Conservation (phyloP, 2,888 invertebrate genomes). For the Cheilosia vernalis region DNA sequence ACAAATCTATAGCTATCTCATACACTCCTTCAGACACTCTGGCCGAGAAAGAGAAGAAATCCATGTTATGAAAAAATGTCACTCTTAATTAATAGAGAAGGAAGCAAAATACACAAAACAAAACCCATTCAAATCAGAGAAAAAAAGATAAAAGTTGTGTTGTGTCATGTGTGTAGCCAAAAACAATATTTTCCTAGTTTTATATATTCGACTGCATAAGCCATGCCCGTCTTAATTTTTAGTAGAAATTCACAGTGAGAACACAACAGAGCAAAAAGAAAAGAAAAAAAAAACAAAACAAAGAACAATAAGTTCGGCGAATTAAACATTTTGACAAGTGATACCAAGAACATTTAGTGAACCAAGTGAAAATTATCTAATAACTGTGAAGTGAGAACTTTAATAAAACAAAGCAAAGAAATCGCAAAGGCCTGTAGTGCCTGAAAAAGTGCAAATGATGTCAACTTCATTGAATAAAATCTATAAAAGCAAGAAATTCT, state of each 20-base stretch:
- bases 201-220: constrained; percentile 56
- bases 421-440: constrained; percentile 36
- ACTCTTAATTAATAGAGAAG: neutral
- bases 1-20: constrained; percentile 10
- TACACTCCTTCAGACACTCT: neutral
- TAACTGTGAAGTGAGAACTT: constrained; percentile 7
- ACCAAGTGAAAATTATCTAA: constrained; percentile 30
- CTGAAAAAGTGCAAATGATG: constrained; percentile 53
- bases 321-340: constrained; percentile 33
- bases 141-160: constrained; percentile 1
- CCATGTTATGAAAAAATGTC: too few species aligned
- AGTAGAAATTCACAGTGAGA: constrained; percentile 60
- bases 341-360: constrained; percentile 7
- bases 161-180: constrained; percentile 29
- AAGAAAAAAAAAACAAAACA: constrained; percentile 3
- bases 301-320: constrained; percentile 25
- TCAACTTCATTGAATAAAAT: constrained; percentile 58
- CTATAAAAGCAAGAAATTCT: constrained; percentile 76
- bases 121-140: neutral
- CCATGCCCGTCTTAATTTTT: constrained; percentile 46
- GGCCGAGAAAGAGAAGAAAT: constrained; percentile 13
- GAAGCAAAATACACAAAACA: neutral
- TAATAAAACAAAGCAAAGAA: neutral
- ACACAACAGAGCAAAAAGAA: constrained; percentile 16
- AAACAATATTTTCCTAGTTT: constrained; percentile 59